Base-by-base conservation (phyloP, 2,113 vertebrate species). In the Xyrauchen texanus region DNA sequence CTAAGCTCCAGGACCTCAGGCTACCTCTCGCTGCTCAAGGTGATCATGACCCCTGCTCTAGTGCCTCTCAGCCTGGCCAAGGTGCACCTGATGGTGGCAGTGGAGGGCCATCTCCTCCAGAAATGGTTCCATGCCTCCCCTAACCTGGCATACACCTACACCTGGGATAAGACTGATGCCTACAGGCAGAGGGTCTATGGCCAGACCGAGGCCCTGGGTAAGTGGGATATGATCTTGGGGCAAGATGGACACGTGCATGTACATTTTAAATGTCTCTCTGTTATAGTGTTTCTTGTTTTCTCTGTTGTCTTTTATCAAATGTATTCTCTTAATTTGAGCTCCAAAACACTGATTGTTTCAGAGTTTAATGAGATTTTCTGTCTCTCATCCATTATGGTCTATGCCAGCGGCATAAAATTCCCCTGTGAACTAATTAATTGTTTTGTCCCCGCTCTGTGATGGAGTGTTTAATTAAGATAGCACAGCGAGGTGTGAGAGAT, bases 161-260 rank as follows among this genome's bases (percentile, higher is more conserved):
- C 94, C 86, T 96, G 95, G 95, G 95, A 96, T 85, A 96, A 96
- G 89, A 95, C 93, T 0, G 95, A 96, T 53, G 95, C 95, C 0
- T 96, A 96, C 60, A 93, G 93, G 55, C 95, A 96, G 85, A 92
- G 91, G 82, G 95, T 96, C 15, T 95, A 95, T 7, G 95, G 95
- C 47, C 91, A 96, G 75, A 94, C 95, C 0, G 94, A 96, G 55
- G 94, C 94, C 77, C 94, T 95, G 66, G 95, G 95, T 96, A 90
- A 87, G 94, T 92, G 11, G 12, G 4, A 46, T 15, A 52, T 47
- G 45, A 44, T 52, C 21, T 16, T 44, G 16, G n/a, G 47, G 7
- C 10, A 61, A 49, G 6, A 49, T 4, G 47, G 6, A 49, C 6
- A 6, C 3, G 21, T 34, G 21, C 21, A 34, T 34, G 21, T 34